Conservation (phyloP, 2,888 invertebrate species). For the Peribatodes rhomboidaria region DNA sequence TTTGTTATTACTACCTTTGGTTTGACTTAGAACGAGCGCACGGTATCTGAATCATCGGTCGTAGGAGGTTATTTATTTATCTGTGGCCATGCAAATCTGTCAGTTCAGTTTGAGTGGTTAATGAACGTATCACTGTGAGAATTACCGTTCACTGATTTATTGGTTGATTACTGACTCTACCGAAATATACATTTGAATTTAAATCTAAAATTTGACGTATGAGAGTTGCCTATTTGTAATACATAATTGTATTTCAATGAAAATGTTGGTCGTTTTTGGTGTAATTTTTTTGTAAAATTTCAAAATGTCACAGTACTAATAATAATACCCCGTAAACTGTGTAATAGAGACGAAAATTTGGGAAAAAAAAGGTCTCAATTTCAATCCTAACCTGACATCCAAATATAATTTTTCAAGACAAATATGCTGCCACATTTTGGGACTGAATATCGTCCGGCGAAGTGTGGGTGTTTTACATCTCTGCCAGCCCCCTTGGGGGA, state of each 20-base stretch:
- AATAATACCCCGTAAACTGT: neutral
- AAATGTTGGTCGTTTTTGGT: too few relatives aligned
- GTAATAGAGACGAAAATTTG: neutral
- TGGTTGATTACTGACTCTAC: constrained; percentile 9
- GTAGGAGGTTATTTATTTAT: constrained; percentile 51
- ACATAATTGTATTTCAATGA: too few relatives aligned
- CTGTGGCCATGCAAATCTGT: constrained; percentile 49
- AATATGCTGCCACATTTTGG: too few relatives aligned
- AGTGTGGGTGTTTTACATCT: too few relatives aligned
- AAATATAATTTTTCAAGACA: constrained; percentile 13
- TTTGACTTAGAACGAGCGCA: neutral
- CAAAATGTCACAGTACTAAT: too few relatives aligned
- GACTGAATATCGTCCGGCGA: too few relatives aligned
- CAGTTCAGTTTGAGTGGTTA: constrained; percentile 49
- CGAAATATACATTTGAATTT: constrained; percentile 16
- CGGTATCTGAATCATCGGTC: constrained; percentile 39
- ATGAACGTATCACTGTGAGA: constrained; percentile 47
- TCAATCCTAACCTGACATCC: neutral
- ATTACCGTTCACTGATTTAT: constrained; percentile 37
- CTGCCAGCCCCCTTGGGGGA: too few relatives aligned
- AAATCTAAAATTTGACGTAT: neutral
- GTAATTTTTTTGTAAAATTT: too few relatives aligned
- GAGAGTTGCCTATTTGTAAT: too few relatives aligned
- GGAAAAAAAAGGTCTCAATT: neutral
- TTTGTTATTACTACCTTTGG: too few relatives aligned